These are phyloP conservation scores for Therioaphis trifolii DNA, from an alignment of 2,888 invertebrate species.

Conservation along the genomic window DNA sequence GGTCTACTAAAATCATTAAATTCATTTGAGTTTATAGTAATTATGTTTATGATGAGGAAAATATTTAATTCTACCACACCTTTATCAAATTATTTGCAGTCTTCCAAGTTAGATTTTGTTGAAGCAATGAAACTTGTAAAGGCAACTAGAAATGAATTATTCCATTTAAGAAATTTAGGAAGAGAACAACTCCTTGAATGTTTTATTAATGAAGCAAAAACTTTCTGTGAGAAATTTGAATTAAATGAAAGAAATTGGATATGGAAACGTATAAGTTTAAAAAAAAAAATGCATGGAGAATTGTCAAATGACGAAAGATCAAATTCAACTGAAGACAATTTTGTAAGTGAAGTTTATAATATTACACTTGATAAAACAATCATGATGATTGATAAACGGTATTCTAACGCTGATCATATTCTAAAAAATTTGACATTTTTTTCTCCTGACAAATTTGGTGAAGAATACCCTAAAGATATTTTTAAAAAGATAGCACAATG, in stretches of 20 bases:
- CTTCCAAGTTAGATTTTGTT: too few species aligned
- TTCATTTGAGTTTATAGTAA: too few species aligned
- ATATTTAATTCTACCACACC: too few species aligned
- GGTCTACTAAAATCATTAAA: slow-evolving; percentile 36
- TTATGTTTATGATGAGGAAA: too few species aligned
- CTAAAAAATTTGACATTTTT: slow-evolving; percentile 5
- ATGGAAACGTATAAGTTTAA: slow-evolving; percentile 22
- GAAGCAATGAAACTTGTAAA: slow-evolving; percentile 34
- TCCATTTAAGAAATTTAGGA: slow-evolving; percentile 20
- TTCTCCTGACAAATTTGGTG: not conserved
- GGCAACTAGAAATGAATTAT: slow-evolving; percentile 13
- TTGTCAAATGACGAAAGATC: slow-evolving; percentile 23
- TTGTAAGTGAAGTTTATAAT: slow-evolving; percentile 21
- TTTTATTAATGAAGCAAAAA: slow-evolving; percentile 16
- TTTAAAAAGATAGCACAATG: too few species aligned
- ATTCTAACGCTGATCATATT: slow-evolving; percentile 20
- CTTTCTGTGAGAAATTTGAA: slow-evolving; percentile 13
- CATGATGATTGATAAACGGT: slow-evolving; percentile 36
- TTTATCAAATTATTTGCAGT: too few species aligned
- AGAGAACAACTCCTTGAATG: slow-evolving; percentile 18
- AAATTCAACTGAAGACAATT: slow-evolving; percentile 14
- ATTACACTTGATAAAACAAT: slow-evolving; percentile 24
- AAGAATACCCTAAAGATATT: slow-evolving; percentile 2
- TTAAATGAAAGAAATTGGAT: slow-evolving; percentile 34
- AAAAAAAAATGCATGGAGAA: slow-evolving; percentile 16